Percentiles rank a stretch among this genome's conserved stretches.
phyloP scores from a whole-genome alignment of 2,797 vertebrate genomes.

The Pyrrhura leucotis region DNA sequence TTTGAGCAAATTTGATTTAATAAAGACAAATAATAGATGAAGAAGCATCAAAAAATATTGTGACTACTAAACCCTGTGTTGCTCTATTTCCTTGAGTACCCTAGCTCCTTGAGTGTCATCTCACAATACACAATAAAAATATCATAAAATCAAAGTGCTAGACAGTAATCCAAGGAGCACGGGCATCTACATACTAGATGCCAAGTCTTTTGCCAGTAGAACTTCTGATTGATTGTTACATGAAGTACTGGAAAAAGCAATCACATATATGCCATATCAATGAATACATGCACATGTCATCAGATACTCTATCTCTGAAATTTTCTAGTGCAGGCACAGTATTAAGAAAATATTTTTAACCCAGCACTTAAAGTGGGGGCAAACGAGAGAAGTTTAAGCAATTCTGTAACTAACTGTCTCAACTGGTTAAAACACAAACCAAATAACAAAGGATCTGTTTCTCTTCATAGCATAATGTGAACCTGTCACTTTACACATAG shows the following conservation, averaged over 20 bases:
- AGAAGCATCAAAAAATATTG: not conserved
- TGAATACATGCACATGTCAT: accelerated
- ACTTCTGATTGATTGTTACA: not conserved
- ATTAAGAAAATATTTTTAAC: not conserved
- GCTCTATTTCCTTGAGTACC: not conserved
- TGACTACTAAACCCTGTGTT: not conserved
- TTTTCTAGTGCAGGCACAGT: not conserved
- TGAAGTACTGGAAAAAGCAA: not conserved
- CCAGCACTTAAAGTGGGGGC: not conserved
- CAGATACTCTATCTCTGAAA: not conserved
- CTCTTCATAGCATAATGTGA: not conserved
- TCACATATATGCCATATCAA: not conserved
- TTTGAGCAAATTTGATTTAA: not conserved
- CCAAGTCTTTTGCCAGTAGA: not conserved
- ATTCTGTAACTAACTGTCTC: not conserved
- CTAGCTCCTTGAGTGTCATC: not conserved
- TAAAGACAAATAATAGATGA: not conserved
- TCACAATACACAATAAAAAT: not conserved
- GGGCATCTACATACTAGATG: not conserved
- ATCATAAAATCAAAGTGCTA: not conserved
- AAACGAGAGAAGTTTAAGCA: not conserved
- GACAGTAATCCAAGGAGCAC: not conserved
- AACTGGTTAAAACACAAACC: not conserved
- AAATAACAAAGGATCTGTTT: not conserved
- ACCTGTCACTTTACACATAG: not conserved